Evolutionary conservation across 2,888 invertebrate species (phyloP), one percentile per base, ranked within the genome.

Genomic region (Cyclophora punctaria): DNA sequence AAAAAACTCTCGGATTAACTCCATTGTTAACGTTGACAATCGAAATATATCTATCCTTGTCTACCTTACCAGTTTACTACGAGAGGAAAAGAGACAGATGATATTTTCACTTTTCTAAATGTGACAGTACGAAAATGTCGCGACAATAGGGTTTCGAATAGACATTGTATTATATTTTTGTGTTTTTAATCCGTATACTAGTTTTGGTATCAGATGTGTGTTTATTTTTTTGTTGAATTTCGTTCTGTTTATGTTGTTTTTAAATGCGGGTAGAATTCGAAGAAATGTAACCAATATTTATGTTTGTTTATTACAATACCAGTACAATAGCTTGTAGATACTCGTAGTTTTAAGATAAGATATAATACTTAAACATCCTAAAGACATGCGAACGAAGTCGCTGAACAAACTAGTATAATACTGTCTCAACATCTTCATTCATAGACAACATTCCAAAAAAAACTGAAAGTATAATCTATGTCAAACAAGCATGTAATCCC

Each of bases 41-140:
- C 73, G 80, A 73, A 74, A 79, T 79, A 70, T 77, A 79, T 75
- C 78, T 73, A 64, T 83, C 86, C 68, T 71, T 59, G 63, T 87
- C 78, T 66, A 58, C 60, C 76, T 47, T 56, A 51, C 54, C 55
- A 53, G 57, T 56, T 51, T 52, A 43, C 49, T 46, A 50, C 41
- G 49, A 45, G 59, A 48, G 49, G 52, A 73, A 83, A 60, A 58
- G 83, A 70, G 85, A 81, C 70, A 62, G 75, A 63, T 64, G 68
- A 62, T 83, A 79, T 83, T 85, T 81, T 83, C 80, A 79, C 80
- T 84, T 81, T 81, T 80, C 80, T 80, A 83, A 81, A 85, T 85
- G 83, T 84, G 85, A 86, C 87, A 87, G 85, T 80, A 83, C 80
- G 74, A 83, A 79, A 80, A 80, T 82, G 81, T 85, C 73, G 71